These are phyloP conservation scores for Peromyscus polionotus DNA, from an alignment of 2,113 vertebrate genomes.

Conservation along the genomic window DNA sequence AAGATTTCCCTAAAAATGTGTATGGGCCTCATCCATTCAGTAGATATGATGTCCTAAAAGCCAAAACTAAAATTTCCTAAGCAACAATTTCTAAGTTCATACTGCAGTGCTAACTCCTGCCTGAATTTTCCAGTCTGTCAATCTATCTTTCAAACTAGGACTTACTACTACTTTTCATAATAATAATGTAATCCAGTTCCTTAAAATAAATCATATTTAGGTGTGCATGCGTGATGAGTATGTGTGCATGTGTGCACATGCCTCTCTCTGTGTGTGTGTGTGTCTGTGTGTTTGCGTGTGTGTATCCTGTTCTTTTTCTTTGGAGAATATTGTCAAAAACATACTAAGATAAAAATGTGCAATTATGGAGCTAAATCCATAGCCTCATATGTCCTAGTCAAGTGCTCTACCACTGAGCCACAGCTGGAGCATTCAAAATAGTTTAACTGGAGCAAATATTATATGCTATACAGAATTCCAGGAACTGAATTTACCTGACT, in stretches of 20 bases:
- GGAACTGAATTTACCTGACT: not conserved
- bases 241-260: not conserved
- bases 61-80: not conserved
- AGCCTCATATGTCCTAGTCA: not conserved
- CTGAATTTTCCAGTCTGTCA: not conserved
- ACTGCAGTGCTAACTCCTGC: not conserved
- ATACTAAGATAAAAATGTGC: not conserved
- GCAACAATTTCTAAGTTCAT: constrained; percentile 1
- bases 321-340: not conserved
- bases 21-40: not conserved
- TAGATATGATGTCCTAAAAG: not conserved
- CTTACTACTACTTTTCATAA: not conserved
- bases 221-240: not conserved
- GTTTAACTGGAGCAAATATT: not conserved
- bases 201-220: constrained; percentile 6
- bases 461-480: not conserved
- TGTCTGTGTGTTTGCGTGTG: no score
- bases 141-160: not conserved
- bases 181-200: not conserved
- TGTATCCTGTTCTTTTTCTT: not conserved
- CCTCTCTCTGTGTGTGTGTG: not conserved
- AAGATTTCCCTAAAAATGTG: not conserved
- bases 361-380: not conserved
- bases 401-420: not conserved
- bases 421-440: not conserved